Evolutionary conservation across 2,888 invertebrate genomes (phyloP), one percentile per base, ranked within the genome.

Genomic region (Trissonchulus sp.): DNA sequence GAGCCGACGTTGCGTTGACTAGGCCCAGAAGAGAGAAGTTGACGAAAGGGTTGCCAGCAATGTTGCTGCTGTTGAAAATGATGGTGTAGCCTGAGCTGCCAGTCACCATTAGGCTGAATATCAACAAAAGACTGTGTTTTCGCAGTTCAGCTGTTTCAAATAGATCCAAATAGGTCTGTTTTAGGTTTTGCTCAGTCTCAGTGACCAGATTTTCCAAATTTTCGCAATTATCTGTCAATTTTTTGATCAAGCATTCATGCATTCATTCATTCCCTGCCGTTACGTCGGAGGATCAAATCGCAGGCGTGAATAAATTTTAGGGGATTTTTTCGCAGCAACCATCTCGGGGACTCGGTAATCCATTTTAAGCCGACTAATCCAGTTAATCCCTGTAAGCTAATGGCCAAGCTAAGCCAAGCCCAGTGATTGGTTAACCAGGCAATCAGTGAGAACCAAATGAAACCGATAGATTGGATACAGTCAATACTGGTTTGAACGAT

Each of bases 51-150:
- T 68, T 69, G 35, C 74, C 74, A 15, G 69, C 37, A 3, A 74
- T 36, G 34, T 74, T 74, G 2, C 71, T 31, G 18, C 37, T 35
- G 62, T 74, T 74, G 74, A 74, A 74, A n/a, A 74, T 48, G 35
- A 74, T 1, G 2, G 48, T 33, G 28, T 74, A 74, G 69, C 74
- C 74, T 3, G 38, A 3, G 3, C n/a, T 8, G 31, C 74, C 74
- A 33, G 69, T 71, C 1, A 69, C 65, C 1, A 74, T 30, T 31
- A 69, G 69, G 69, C 48, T 71, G 69, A 65, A 3, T 63, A 63
- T 23, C 23, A 63, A 1, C 63, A 73, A 15, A 2, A 63, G n/a
- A 18, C 8, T 73, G 65, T 48, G 35, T 1, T 28, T 15, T 8
- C 34, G 23, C 36, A 73, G 65, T 3, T 63, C n/a, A 18, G 2